Evolutionary conservation across 2,113 vertebrate species (phyloP), one percentile per base, ranked within the genome.

Genomic region (Chlamydotis undulata): DNA sequence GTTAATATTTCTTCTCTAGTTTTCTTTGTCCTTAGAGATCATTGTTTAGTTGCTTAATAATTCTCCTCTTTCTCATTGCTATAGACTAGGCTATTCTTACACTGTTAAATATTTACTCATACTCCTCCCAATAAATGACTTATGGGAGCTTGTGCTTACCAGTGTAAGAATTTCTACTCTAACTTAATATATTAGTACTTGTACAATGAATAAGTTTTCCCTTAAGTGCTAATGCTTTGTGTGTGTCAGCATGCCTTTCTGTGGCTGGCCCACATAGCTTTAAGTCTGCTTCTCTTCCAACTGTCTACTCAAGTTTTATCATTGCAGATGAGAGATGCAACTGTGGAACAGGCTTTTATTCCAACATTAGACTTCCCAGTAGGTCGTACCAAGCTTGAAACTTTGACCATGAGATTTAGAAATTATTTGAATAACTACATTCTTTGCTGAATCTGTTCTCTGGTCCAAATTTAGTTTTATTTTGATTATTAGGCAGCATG

Each of bases 211-310:
- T 39, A 88, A 53, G 23, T 75, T 90, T 96, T 83, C 53, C 73
- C 59, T 63, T 89, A 86, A 92, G 79, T 95, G 83, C 64, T 90
- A 86, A 93, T 92, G 50, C 12, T 93, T 85, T 77, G 29, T 69
- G 4, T 75, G 15, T 81, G 83, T 90, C 79, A 94, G 85, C 28
- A 39, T 43, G 64, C 19, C 43, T 89, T 87, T 90, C 60, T 92
- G 89, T 89, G 95, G 93, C 73, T 91, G 91, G 93, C 93, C 86
- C 47, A 92, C 52, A 94, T 73, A 90, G 50, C 88, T 80, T 86
- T 93, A 94, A 86, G 80, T 90, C 89, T 94, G 83, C 75, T 83
- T 90, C 63, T 86, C 76, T 95, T 96, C 86, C 89, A 95, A 60
- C 56, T 89, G 60, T 75, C 78, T 82, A 8, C 24, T 83, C 68